Evolutionary conservation across 2,113 vertebrate species (phyloP).

Genomic region (Vicugna pacos): DNA sequence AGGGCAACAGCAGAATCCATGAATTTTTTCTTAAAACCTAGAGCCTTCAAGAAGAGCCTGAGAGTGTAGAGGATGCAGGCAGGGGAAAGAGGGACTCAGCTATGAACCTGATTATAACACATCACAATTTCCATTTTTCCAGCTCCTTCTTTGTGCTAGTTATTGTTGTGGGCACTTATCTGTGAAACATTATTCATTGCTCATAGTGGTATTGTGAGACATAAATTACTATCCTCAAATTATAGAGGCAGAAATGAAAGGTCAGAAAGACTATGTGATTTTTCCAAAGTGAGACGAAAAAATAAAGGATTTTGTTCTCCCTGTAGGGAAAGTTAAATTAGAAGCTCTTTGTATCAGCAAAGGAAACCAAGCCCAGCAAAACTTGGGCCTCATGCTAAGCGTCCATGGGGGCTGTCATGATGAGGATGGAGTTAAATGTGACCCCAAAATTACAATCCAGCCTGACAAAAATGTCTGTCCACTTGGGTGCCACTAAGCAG

Average conservation of each 20-base stretch:
- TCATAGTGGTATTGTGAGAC: not conserved
- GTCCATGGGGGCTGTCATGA: not conserved
- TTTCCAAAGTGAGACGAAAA: not conserved
- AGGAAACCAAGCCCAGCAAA: not conserved
- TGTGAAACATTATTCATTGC: not conserved
- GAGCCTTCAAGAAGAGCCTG: not conserved
- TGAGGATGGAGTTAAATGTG: not conserved
- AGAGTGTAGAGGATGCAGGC: not conserved
- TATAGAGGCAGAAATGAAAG: not conserved
- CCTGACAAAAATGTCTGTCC: not conserved
- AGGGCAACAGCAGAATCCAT: not conserved
- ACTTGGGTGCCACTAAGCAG: not conserved
- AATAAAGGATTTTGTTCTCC: not conserved
- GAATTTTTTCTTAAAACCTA: not conserved
- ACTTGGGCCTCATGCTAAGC: not conserved
- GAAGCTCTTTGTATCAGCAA: not conserved
- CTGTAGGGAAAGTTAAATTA: not conserved
- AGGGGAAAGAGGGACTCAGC: not conserved
- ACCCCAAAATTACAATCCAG: not conserved
- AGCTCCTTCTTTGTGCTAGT: not conserved
- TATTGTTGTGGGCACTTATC: not conserved
- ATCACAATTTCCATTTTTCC: not conserved
- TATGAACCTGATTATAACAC: not conserved
- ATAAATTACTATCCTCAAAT: conserved; percentile 20
- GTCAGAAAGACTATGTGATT: conserved; percentile 22